A percentile compares a stretch with the other conserved stretches of the same genome.
phyloP scores from a whole-genome alignment of 2,113 vertebrate genomes.

The Acanthisitta chloris region DNA sequence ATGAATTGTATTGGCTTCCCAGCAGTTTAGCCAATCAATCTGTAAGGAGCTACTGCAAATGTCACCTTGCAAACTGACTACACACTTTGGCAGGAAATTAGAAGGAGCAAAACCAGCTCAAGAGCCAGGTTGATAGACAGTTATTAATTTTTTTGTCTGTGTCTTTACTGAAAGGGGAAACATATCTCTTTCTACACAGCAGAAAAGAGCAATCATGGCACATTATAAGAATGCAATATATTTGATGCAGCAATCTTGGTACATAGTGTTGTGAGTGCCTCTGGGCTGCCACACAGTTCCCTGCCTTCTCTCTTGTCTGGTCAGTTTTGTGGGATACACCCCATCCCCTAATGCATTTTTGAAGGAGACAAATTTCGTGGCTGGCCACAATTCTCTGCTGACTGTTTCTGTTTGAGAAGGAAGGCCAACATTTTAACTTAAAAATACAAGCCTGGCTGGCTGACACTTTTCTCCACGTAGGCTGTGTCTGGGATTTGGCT shows the following conservation, averaged over 20 bases:
- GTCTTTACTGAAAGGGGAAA: constrained; percentile 3
- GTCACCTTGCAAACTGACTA: constrained; percentile 52
- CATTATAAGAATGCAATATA: neutral
- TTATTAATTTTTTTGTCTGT: constrained; percentile 45
- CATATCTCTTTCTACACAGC: constrained; percentile 22
- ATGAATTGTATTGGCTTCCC: neutral
- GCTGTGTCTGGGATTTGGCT: neutral
- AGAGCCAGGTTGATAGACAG: neutral
- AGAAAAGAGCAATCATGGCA: constrained; percentile 1
- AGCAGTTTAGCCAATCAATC: constrained; percentile 34
- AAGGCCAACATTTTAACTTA: neutral
- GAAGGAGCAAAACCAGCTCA: constrained; percentile 26
- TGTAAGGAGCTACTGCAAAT: constrained; percentile 27
- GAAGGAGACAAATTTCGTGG: neutral
- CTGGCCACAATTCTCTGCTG: neutral
- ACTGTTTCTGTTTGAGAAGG: neutral
- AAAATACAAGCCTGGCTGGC: neutral
- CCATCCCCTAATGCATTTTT: neutral
- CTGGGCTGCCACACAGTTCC: neutral
- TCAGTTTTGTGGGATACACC: neutral
- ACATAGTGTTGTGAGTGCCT: neutral
- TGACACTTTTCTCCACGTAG: neutral
- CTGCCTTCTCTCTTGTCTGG: neutral
- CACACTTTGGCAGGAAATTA: constrained; percentile 35
- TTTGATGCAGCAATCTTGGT: neutral